A percentile compares a stretch with the other conserved stretches of the same genome.
Evolutionary conservation across 2,797 vertebrate species (phyloP).

Genomic region (Liasis olivaceus): DNA sequence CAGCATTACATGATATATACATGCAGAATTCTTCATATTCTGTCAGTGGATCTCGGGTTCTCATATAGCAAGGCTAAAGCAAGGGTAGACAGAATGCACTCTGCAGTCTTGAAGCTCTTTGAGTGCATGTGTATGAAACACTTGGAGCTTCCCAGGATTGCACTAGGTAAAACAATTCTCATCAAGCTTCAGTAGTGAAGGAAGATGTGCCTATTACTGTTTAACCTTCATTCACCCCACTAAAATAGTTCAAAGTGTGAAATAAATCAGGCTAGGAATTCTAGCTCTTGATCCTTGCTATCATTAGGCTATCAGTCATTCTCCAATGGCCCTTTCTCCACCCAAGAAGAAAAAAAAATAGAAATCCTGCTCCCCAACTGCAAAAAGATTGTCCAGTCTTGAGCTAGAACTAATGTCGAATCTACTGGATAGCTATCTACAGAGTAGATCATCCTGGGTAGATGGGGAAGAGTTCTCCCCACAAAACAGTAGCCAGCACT

Average conservation of each 20-base stretch:
- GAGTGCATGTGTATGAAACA: neutral
- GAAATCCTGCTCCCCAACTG: neutral
- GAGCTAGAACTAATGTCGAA: neutral
- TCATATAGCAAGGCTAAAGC: neutral
- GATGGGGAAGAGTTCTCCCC: neutral
- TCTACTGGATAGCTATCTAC: neutral
- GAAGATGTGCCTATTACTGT: neutral
- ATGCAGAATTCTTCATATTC: neutral
- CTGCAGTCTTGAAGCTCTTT: neutral
- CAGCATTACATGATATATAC: neutral
- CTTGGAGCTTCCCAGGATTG: neutral
- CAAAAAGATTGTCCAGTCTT: neutral
- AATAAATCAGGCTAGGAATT: neutral
- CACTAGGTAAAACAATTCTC: neutral
- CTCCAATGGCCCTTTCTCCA: neutral
- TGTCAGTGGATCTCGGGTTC: neutral
- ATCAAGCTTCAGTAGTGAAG: neutral
- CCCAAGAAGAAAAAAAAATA: neutral
- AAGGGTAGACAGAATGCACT: too few species aligned
- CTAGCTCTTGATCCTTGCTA: neutral
- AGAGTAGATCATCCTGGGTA: neutral
- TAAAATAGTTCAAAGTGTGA: neutral
- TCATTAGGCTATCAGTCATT: neutral
- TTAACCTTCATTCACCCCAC: neutral
- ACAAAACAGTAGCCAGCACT: neutral